These are phyloP conservation scores for Stenodera caucasica DNA, from an alignment of 2,888 invertebrate genomes.

Conservation along the genomic window DNA sequence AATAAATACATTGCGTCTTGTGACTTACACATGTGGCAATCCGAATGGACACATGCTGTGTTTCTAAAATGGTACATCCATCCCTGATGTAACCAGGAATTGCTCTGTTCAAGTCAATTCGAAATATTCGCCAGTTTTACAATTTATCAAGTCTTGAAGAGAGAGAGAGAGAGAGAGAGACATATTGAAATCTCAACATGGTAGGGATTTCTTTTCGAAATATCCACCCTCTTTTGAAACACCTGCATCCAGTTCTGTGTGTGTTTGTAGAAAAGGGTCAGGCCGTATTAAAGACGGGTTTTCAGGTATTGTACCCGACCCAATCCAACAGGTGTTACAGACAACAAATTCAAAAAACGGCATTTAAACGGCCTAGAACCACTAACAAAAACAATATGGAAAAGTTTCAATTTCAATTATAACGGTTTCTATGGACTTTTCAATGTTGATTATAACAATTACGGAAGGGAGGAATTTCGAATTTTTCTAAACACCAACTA, in stretches of 20 bases:
- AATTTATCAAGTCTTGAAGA: too few relatives aligned
- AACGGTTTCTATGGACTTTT: background rate
- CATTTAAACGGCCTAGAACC: background rate
- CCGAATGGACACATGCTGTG: background rate
- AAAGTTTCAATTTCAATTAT: background rate
- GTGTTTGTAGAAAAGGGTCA: background rate
- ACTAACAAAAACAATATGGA: background rate
- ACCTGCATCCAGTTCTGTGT: background rate
- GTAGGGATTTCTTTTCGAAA: slow-evolving; percentile 29
- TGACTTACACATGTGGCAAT: background rate
- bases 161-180: too few relatives aligned
- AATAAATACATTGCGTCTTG: slow-evolving; percentile 40
- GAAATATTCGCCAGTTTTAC: too few relatives aligned
- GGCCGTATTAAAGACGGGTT: background rate
- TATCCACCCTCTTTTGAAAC: slow-evolving; percentile 1
- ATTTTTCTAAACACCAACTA: slow-evolving; percentile 2
- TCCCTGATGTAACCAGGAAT: too few relatives aligned
- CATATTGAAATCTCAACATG: too few relatives aligned
- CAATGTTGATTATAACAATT: background rate
- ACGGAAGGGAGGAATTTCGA: background rate
- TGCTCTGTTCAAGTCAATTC: too few relatives aligned
- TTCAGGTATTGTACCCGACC: slow-evolving; percentile 5
- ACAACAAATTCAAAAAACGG: background rate
- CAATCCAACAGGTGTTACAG: slow-evolving; percentile 1
- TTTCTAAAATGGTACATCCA: slow-evolving; percentile 1